Evolutionary conservation across 1,140 invertebrate species (phyloP).

Genomic region (Ceratitis capitata): DNA sequence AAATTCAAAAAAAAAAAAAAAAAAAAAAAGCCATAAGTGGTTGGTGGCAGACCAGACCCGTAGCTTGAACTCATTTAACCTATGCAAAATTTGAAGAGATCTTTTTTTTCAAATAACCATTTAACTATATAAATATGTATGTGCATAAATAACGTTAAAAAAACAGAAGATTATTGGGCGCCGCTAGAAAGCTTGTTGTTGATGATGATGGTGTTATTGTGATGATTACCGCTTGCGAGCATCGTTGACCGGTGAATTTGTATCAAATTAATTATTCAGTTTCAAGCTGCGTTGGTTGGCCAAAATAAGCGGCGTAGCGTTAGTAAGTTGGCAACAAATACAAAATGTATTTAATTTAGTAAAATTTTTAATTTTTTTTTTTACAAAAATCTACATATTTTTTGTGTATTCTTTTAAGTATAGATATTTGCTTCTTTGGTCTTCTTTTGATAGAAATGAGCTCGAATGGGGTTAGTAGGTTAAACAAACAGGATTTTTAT

Average conservation of each 20-base stretch:
- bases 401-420: no score
- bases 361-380: not conserved
- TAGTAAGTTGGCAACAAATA: not conserved
- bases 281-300: not conserved
- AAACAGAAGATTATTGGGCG: not conserved
- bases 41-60: no score
- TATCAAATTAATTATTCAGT: not conserved
- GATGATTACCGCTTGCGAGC: not conserved
- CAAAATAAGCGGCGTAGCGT: not conserved
- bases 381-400: not conserved
- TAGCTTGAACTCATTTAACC: slow-evolving; percentile 15
- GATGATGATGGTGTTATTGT: not conserved
- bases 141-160: not conserved
- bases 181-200: not conserved
- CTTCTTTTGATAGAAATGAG: not conserved
- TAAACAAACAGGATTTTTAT: not conserved
- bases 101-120: not conserved
- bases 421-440: not conserved
- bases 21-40: not conserved
- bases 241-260: not conserved
- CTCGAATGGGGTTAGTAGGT: not conserved
- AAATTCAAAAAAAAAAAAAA: not conserved
- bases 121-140: not conserved
- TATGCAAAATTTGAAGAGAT: not conserved
- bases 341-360: not conserved